A percentile compares a stretch with the other conserved stretches of the same genome.
phyloP scores from a whole-genome alignment of 2,113 vertebrate species.

The Heterotis niloticus region DNA sequence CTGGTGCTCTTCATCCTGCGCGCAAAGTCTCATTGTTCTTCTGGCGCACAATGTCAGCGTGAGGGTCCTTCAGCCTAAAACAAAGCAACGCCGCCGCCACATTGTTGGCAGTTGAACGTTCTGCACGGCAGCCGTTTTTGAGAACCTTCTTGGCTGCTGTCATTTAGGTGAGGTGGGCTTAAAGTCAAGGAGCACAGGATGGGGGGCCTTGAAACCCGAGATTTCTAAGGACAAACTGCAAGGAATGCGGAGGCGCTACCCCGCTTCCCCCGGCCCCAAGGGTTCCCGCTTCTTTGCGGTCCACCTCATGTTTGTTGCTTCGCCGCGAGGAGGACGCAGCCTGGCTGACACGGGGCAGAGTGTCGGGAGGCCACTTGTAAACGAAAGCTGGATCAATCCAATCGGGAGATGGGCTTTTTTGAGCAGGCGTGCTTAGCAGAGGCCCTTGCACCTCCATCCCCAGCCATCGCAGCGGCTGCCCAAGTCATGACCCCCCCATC shows the following conservation, averaged over 20 bases:
- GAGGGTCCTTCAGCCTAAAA: background rate
- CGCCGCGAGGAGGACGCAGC: too few relatives aligned
- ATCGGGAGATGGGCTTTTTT: conserved; percentile 53
- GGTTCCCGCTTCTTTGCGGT: too few relatives aligned
- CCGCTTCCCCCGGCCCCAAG: too few relatives aligned
- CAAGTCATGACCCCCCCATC: conserved; percentile 5
- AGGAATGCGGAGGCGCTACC: too few relatives aligned
- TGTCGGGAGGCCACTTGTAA: conserved; percentile 60
- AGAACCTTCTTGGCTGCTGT: background rate
- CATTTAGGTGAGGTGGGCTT: too few relatives aligned
- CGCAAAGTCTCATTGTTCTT: too few relatives aligned
- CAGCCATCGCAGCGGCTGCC: conserved; percentile 3
- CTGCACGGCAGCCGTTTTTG: too few relatives aligned
- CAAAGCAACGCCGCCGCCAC: background rate
- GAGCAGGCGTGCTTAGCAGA: conserved; percentile 27
- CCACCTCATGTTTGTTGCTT: too few relatives aligned
- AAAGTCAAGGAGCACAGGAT: conserved; percentile 35
- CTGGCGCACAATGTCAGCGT: too few relatives aligned
- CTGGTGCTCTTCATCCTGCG: background rate
- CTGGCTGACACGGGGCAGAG: conserved; percentile 61
- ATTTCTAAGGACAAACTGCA: too few relatives aligned
- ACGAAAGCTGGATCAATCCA: conserved; percentile 66
- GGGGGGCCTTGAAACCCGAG: conserved; percentile 59
- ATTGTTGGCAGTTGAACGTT: background rate
- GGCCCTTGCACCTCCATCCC: conserved; percentile 28